Evolutionary conservation across 1,140 invertebrate genomes (phyloP).

Genomic region (Drepana arcuata): DNA sequence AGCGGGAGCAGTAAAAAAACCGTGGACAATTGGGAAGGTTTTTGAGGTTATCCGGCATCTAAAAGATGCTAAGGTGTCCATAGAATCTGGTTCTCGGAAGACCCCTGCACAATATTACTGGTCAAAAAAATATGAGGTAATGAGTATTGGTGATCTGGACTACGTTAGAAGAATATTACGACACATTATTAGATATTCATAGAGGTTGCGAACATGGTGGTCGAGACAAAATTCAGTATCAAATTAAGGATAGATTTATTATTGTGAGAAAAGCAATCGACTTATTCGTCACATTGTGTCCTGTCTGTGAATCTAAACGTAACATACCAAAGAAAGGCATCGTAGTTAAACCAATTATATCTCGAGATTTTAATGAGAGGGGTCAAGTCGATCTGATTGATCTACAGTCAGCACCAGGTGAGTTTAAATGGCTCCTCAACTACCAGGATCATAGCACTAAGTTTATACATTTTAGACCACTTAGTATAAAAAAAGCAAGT

Average conservation of each 20-base stretch:
- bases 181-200: slow-evolving; percentile 20
- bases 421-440: slow-evolving; percentile 58
- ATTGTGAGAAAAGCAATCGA: slow-evolving; percentile 16
- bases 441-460: slow-evolving; percentile 69
- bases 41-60: neutral
- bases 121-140: slow-evolving; percentile 9
- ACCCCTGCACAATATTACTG: neutral
- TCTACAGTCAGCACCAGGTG: slow-evolving; percentile 50
- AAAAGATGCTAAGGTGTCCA: too few species aligned
- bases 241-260: slow-evolving; percentile 13
- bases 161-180: slow-evolving; percentile 20
- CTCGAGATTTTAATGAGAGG: slow-evolving; percentile 38
- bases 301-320: slow-evolving; percentile 13
- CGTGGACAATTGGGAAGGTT: neutral
- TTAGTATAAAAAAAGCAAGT: slow-evolving; percentile 31
- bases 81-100: too few species aligned
- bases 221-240: slow-evolving; percentile 18
- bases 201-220: slow-evolving; percentile 20
- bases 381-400: slow-evolving; percentile 68
- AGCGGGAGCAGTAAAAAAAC: neutral
- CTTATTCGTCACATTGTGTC: slow-evolving; percentile 13
- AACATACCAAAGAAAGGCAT: slow-evolving; percentile 21
- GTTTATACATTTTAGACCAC: slow-evolving; percentile 51
- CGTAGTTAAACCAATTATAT: slow-evolving; percentile 40
- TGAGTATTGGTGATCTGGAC: slow-evolving; percentile 4